phyloP scores from a whole-genome alignment of 2,113 vertebrate genomes.

The Zonotrichia leucophrys region DNA sequence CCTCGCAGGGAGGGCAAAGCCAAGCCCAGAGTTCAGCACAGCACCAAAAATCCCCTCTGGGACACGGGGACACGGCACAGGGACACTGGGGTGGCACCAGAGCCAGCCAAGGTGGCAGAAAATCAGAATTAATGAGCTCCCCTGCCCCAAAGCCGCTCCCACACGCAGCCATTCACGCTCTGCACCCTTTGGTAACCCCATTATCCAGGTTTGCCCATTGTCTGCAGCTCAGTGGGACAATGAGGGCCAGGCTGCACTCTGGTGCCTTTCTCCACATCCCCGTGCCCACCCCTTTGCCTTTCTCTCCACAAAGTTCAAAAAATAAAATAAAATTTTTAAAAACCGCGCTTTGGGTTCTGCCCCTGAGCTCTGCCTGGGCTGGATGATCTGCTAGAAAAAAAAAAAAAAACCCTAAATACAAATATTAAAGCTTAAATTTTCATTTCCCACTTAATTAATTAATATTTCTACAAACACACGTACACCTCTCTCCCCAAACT shows the following conservation, averaged over 20 bases:
- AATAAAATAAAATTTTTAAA: not conserved
- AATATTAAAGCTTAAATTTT: not conserved
- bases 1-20: not conserved
- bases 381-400: not conserved
- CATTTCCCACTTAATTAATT: not conserved
- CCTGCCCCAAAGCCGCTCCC: not conserved
- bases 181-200: not conserved
- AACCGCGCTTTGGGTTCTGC: not conserved
- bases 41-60: not conserved
- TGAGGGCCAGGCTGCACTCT: not conserved
- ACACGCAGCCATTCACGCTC: not conserved
- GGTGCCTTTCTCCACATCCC: not conserved
- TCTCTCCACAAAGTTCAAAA: not conserved
- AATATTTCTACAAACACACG: not conserved
- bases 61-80: not conserved
- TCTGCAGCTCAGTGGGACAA: constrained; percentile 3
- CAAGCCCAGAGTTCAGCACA: not conserved
- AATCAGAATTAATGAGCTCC: not conserved
- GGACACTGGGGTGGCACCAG: not conserved
- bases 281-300: not conserved
- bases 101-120: not conserved
- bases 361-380: not conserved
- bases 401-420: not conserved
- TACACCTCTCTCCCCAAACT: not conserved
- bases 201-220: not conserved